Percentiles rank a stretch among this genome's conserved stretches.
These are phyloP conservation scores for Elysia chlorotica DNA, from an alignment of 1,140 invertebrate species.

Conservation along the genomic window DNA sequence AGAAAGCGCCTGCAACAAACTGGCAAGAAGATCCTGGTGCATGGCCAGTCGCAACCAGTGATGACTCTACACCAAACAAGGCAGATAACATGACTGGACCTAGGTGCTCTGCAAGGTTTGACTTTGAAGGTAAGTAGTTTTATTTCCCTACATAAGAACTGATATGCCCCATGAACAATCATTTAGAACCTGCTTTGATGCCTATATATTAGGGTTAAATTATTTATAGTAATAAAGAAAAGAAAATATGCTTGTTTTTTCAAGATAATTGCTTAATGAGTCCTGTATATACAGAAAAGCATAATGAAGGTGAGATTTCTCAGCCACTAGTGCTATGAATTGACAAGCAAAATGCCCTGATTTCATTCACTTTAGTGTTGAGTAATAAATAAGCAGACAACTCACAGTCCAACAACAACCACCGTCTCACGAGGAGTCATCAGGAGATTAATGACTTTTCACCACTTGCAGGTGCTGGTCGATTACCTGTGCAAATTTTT, in stretches of 20 bases:
- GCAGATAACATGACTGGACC: conserved; percentile 35
- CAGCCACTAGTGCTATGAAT: no score
- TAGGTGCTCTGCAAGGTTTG: conserved; percentile 64
- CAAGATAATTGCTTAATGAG: no score
- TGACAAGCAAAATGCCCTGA: no score
- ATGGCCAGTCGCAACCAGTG: neutral
- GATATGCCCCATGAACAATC: neutral
- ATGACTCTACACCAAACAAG: neutral
- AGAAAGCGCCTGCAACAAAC: neutral
- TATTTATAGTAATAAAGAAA: neutral
- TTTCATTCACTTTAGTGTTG: no score
- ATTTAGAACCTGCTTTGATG: neutral
- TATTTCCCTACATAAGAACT: neutral
- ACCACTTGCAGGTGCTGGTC: no score
- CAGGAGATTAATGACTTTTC: no score
- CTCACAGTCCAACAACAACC: no score
- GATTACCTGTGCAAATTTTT: no score
- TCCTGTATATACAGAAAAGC: no score
- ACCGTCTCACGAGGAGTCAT: no score
- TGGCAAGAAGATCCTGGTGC: neutral
- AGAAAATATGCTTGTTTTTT: neutral
- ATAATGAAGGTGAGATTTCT: no score
- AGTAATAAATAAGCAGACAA: no score
- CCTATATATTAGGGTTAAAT: neutral
- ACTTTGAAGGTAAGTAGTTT: conserved; percentile 64